Percentiles rank a stretch among this genome's conserved stretches.
phyloP scores from a whole-genome alignment of 1,140 invertebrate genomes.

The Thereuonema tuberculata region DNA sequence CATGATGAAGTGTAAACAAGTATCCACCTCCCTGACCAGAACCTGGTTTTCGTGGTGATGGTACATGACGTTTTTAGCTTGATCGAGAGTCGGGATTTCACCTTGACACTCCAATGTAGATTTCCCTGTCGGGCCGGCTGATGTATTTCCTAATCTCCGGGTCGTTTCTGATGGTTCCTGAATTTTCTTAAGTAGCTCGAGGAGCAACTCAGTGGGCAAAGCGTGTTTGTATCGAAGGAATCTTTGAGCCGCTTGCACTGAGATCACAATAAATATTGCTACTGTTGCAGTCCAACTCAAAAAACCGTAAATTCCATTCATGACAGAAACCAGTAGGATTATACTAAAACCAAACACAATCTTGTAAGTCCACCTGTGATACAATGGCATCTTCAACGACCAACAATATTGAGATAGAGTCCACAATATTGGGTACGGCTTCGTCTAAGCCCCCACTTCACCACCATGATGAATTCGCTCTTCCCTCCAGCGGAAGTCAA shows the following conservation, averaged over 20 bases:
- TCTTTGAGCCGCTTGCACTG: neutral
- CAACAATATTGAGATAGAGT: neutral
- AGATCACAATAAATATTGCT: neutral
- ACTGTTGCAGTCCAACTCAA: neutral
- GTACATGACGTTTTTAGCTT: neutral
- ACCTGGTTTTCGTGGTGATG: neutral
- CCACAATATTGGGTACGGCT: neutral
- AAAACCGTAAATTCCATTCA: neutral
- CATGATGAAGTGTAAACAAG: constrained; percentile 3
- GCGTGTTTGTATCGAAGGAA: neutral
- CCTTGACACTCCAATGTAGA: neutral
- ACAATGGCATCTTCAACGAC: neutral
- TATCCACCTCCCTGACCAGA: neutral
- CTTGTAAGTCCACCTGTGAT: neutral
- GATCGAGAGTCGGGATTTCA: neutral
- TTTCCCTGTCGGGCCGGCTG: neutral
- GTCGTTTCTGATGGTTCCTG: neutral
- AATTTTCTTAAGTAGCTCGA: neutral
- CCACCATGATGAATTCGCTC: neutral
- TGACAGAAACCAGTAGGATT: neutral
- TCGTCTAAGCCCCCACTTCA: neutral
- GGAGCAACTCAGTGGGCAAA: neutral
- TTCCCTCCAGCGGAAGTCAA: too few species aligned
- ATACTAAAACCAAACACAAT: neutral
- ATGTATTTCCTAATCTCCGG: neutral